Base-by-base conservation (phyloP, 2,888 invertebrate genomes). In the Ornithoptera priamus region DNA sequence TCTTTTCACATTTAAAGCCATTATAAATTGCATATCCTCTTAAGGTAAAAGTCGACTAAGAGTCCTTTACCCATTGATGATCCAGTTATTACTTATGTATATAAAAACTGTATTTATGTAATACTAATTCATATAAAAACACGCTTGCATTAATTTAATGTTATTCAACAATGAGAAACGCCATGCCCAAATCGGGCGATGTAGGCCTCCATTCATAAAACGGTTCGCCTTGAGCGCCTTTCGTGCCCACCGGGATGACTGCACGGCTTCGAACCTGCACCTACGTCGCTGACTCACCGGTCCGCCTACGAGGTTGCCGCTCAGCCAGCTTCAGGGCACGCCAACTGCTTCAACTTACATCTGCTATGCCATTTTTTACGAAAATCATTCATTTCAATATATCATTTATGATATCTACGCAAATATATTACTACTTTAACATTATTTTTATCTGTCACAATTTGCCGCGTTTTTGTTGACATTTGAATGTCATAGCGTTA, bases 191-290 rank as follows among this genome's bases (percentile, higher is more conserved):
- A 70, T 70, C 22, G 63, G 70, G 59, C 50, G 50, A 67, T 62
- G 42, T 70, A 67, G 70, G 66, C 70, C 63, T 70, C 66, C 70
- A 70, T 70, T 70, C 70, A 70, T 62, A 67, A 69, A 18, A 63
- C 22, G 39, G 66, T 59, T 70, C 66, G 66, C 70, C 69, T 70
- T 70, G 69, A 22, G n/a, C 65, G 65, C 66, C 30, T 62, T 60
- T 46, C 62, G 12, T 24, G 60, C 65, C 24, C 56, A 20, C 59
- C 46, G 22, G 12, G 58, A 68, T 58, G 67, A 67, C 67, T 53
- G 59, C 65, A 30, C 65, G 18, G 36, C 18, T 10, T n/a, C 39
- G 30, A 60, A 50, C 39, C 57, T 22, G 59, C 69, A 58, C 69
- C 69, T 36, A 66, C 69, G 22, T 18, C 2, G 12, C 66, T 70